Base-by-base conservation (phyloP, 1,140 invertebrate genomes). In the Nasonia longicornis region DNA sequence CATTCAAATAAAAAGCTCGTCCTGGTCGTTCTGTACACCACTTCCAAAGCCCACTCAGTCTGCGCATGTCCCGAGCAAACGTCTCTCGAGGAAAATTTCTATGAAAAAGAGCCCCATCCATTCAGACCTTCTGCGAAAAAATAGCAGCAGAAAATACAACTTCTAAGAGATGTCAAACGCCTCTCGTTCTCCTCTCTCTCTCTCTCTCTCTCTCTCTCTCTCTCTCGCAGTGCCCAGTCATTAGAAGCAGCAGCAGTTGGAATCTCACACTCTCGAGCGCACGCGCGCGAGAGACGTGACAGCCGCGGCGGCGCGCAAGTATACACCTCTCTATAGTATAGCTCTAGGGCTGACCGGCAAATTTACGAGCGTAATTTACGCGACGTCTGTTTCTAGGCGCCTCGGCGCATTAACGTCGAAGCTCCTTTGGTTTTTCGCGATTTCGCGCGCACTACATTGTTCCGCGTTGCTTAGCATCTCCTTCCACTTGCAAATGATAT, bases 321-420 rank as follows among this genome's bases (percentile, higher is more conserved):
- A 67, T 58, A 58, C 20, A 58, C 16, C 16, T n/a, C 52, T 58
- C 52, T 58, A n/a, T 52, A 16, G 42, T 12, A 12, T 16, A 52
- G 48, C 48, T 14, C 0, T 42, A 20, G 31, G 11, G 42, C 52
- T 78, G 82, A 42, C 45, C 77, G 22, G 71, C 45, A 82, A 79
- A 84, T 84, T 83, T 82, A 84, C 83, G 83, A 84, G 83, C 75
- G 77, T 83, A 84, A 85, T 85, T 83, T 82, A 81, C 81, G 67
- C 77, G 82, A 77, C 79, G 74, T 75, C 38, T 35, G 79, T 74
- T 74, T 48, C 76, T 45, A 67, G 79, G 75, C 77, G 77, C 74
- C 63, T 45, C 20, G n/a, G 26, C 71, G 71, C 58, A 71, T 79
- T 79, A 79, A 79, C 77, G 69, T 79, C 71, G 42, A 73, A 6